phyloP scores from a whole-genome alignment of 1,140 invertebrate genomes.

The Papilio machaon region DNA sequence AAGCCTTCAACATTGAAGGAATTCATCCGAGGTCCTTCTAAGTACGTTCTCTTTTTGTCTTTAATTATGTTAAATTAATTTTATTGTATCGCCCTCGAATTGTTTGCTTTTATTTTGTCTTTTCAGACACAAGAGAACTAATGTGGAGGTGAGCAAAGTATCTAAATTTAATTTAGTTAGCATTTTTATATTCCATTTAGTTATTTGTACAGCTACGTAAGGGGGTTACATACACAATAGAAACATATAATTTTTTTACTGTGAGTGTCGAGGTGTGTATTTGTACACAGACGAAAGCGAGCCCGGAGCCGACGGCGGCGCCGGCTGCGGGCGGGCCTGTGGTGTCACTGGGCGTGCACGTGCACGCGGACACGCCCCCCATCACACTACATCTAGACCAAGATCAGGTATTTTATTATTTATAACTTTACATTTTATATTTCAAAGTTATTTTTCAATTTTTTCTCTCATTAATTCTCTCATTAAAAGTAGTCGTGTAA shows the following conservation, averaged over 20 bases:
- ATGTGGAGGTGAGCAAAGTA: constrained; percentile 6
- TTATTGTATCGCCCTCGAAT: background rate
- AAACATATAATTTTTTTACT: background rate
- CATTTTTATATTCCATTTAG: constrained; percentile 2
- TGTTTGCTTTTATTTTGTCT: constrained; percentile 24
- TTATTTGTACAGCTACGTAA: background rate
- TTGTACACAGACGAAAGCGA: background rate
- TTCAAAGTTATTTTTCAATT: background rate
- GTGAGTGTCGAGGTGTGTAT: background rate
- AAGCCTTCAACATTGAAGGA: constrained; percentile 67
- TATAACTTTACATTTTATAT: background rate
- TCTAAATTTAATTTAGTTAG: background rate
- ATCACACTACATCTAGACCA: constrained; percentile 56
- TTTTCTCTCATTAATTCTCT: background rate
- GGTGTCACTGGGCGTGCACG: constrained; percentile 62
- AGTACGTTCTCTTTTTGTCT: constrained; percentile 44
- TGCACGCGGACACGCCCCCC: constrained; percentile 72
- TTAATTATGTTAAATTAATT: constrained; percentile 1
- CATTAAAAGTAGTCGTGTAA: too few species aligned
- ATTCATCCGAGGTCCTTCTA: constrained; percentile 65
- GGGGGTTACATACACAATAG: background rate
- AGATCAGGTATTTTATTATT: constrained; percentile 57
- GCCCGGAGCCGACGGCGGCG: constrained; percentile 29
- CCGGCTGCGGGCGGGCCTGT: constrained; percentile 47
- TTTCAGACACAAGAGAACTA: constrained; percentile 22